Conservation (phyloP, 2,888 invertebrate species). For the Clivina fossor region DNA sequence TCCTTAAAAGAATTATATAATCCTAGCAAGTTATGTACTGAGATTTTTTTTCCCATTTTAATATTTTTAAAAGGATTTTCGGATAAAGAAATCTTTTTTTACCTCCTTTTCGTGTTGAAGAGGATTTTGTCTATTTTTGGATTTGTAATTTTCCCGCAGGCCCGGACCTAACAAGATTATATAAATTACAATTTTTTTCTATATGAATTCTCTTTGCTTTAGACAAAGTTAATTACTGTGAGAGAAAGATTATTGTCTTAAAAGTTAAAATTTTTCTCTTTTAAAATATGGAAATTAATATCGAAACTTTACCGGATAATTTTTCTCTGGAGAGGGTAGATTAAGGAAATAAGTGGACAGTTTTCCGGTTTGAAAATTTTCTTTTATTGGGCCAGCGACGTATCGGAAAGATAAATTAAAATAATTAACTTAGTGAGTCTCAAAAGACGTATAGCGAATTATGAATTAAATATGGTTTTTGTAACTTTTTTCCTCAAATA, state of each 20-base stretch:
- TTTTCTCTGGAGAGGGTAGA: too few species aligned
- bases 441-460: too few species aligned
- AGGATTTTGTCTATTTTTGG: conserved; percentile 9
- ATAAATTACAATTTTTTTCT: conserved; percentile 11
- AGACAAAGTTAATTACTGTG: conserved; percentile 22
- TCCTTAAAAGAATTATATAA: too few species aligned
- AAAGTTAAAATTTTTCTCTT: conserved; percentile 10
- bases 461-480: too few species aligned
- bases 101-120: not conserved
- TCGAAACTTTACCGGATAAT: conserved; percentile 1
- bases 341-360: too few species aligned
- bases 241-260: conserved; percentile 7
- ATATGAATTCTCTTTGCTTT: conserved; percentile 14
- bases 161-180: too few species aligned
- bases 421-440: too few species aligned
- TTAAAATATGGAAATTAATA: conserved; percentile 20
- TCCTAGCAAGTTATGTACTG: too few species aligned
- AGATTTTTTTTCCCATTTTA: conserved; percentile 11
- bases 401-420: too few species aligned
- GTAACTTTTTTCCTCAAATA: too few species aligned
- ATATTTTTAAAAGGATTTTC: conserved; percentile 19
- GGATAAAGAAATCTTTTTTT: conserved; percentile 11
- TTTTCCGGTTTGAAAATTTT: too few species aligned
- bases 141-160: conserved; percentile 7
- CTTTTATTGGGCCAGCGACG: too few species aligned